These are phyloP conservation scores for Dastarcus helophoroides DNA, from an alignment of 2,888 invertebrate species.

Conservation along the genomic window DNA sequence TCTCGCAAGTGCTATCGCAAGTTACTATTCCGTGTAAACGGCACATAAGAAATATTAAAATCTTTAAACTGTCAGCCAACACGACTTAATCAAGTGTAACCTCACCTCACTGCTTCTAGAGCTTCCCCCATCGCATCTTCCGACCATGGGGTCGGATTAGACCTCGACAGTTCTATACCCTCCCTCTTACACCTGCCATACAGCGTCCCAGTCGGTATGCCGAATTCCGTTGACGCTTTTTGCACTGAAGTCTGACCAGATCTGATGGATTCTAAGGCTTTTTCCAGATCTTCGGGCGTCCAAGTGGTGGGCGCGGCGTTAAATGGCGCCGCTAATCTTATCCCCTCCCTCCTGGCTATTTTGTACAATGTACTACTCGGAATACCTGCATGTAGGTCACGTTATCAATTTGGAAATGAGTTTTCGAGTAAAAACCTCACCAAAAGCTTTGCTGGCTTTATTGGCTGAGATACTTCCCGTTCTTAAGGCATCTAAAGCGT, in stretches of 20 bases:
- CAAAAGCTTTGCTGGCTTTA: constrained; percentile 84
- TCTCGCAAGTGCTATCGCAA: no score
- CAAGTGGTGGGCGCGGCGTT: constrained; percentile 83
- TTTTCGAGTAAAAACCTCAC: constrained; percentile 28
- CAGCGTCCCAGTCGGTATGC: constrained; percentile 79
- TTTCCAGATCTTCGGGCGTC: constrained; percentile 73
- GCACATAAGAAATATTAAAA: no score
- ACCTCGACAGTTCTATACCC: constrained; percentile 78
- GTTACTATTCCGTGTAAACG: no score
- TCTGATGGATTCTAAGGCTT: constrained; percentile 71
- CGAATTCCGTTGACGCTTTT: constrained; percentile 74
- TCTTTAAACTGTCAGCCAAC: background rate
- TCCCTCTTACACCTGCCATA: constrained; percentile 84
- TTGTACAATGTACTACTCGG: constrained; percentile 87
- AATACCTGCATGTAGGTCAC: constrained; percentile 63
- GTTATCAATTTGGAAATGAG: constrained; percentile 8
- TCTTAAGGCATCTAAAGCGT: constrained; percentile 68
- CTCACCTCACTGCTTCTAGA: constrained; percentile 75
- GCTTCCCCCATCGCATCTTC: constrained; percentile 88
- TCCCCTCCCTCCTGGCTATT: constrained; percentile 81
- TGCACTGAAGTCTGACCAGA: constrained; percentile 74
- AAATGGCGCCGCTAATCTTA: constrained; percentile 78
- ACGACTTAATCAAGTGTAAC: constrained; percentile 12
- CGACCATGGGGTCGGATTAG: constrained; percentile 90
- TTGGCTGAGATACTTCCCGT: constrained; percentile 82